Evolutionary conservation across 2,113 vertebrate genomes (phyloP).

Genomic region (Actenoides hombroni): DNA sequence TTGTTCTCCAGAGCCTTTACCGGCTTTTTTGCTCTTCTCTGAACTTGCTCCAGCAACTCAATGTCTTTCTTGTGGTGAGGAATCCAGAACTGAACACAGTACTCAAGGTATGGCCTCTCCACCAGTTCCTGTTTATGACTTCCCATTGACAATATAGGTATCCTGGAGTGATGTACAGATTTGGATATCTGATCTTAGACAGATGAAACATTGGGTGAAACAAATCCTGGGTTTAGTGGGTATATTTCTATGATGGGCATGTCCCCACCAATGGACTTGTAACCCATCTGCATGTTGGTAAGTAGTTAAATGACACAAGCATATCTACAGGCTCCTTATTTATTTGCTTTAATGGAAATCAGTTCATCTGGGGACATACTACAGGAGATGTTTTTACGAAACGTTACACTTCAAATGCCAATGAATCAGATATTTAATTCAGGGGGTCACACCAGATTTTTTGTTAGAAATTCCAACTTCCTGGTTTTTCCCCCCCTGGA

Average conservation of each 20-base stretch:
- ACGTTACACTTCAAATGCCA: neutral
- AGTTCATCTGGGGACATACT: neutral
- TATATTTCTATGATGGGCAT: neutral
- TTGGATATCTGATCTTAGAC: neutral
- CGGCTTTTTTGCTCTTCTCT: no score
- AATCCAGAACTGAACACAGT: no score
- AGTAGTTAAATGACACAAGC: rapidly evolving
- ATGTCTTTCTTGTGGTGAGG: no score
- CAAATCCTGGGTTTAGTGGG: neutral
- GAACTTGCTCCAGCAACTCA: no score
- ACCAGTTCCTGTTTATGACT: neutral
- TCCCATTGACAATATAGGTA: neutral
- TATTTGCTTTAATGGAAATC: neutral
- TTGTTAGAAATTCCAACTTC: neutral
- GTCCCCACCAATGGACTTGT: neutral
- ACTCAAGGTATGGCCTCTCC: neutral
- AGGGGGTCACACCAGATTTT: neutral
- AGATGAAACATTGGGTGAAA: neutral
- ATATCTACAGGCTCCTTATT: neutral
- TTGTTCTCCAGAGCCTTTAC: no score
- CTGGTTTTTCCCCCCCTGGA: neutral
- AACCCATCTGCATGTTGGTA: neutral
- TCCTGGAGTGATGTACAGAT: neutral
- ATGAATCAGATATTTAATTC: conserved; percentile 24
- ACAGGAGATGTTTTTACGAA: neutral